Evolutionary conservation across 2,888 invertebrate genomes (phyloP).

Genomic region (Metacarcinus magister): DNA sequence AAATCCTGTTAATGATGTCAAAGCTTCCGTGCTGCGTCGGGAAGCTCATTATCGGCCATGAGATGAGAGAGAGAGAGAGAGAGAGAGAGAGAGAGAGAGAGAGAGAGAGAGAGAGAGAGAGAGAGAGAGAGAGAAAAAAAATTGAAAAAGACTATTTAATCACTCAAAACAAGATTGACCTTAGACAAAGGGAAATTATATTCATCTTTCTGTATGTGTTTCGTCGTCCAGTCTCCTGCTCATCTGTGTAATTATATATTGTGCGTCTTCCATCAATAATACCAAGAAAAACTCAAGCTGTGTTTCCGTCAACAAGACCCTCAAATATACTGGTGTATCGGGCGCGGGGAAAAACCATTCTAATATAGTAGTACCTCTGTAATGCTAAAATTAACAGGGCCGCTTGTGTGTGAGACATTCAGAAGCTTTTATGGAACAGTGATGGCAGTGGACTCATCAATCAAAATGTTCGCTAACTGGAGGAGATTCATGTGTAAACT

Average conservation of each 20-base stretch:
- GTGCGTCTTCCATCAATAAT: too few species aligned
- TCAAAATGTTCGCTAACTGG: background rate
- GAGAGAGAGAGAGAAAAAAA: constrained; percentile 56
- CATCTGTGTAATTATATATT: too few species aligned
- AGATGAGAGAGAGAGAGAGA: too few species aligned
- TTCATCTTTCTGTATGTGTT: too few species aligned
- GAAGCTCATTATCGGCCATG: background rate
- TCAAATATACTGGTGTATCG: too few species aligned
- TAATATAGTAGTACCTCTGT: too few species aligned
- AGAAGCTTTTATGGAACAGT: background rate
- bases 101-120: constrained; percentile 60
- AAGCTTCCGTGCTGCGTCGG: background rate
- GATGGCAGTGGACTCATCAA: background rate
- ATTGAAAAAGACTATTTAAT: background rate
- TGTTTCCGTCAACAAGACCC: too few species aligned
- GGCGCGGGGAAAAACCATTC: too few species aligned
- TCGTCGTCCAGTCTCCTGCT: too few species aligned
- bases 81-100: constrained; percentile 58
- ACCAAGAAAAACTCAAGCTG: too few species aligned
- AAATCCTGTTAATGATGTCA: constrained; percentile 1
- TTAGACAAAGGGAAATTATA: too few species aligned
- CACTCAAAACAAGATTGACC: too few species aligned
- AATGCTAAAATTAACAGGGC: background rate
- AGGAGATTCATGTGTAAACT: background rate
- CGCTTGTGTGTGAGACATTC: background rate